Percentiles rank a stretch among this genome's conserved stretches.
Conservation (phyloP, 2,797 vertebrate species). For the Sus cebifrons region DNA sequence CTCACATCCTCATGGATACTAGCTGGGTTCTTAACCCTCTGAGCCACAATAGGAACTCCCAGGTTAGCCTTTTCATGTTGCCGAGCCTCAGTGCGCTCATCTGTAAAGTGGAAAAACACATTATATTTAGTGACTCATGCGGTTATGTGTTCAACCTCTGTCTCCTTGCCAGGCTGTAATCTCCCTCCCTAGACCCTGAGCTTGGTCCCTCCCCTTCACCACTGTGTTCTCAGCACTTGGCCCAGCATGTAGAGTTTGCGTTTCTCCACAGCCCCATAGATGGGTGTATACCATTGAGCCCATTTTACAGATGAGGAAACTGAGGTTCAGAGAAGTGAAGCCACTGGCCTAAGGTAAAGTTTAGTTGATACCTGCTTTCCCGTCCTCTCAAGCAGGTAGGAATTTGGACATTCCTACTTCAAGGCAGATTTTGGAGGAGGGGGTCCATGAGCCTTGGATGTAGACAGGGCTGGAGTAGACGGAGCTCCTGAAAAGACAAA, state of each 20-base stretch:
- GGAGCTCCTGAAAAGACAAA: neutral
- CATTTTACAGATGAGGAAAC: constrained; percentile 60
- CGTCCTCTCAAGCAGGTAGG: neutral
- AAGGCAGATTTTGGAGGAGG: neutral
- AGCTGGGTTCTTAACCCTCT: too few species aligned
- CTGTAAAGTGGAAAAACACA: neutral
- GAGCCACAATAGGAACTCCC: neutral
- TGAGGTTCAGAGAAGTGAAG: neutral
- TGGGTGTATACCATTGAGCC: neutral
- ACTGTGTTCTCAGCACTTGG: neutral
- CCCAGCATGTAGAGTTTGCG: neutral
- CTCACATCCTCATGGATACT: too few species aligned
- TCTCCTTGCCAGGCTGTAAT: constrained; percentile 56
- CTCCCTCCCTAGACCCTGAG: neutral
- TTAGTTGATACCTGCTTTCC: neutral
- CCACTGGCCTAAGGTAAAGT: neutral
- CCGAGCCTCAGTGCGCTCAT: constrained; percentile 56
- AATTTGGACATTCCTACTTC: neutral
- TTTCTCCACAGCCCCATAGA: neutral
- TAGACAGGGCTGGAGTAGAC: neutral
- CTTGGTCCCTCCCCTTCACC: neutral
- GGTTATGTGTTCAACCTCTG: neutral
- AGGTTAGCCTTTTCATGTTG: constrained; percentile 81
- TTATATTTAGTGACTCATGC: neutral
- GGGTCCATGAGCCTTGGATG: accelerated